Evolutionary conservation across 1,140 invertebrate genomes (phyloP).

Genomic region (Drosophila malerkotliana): DNA sequence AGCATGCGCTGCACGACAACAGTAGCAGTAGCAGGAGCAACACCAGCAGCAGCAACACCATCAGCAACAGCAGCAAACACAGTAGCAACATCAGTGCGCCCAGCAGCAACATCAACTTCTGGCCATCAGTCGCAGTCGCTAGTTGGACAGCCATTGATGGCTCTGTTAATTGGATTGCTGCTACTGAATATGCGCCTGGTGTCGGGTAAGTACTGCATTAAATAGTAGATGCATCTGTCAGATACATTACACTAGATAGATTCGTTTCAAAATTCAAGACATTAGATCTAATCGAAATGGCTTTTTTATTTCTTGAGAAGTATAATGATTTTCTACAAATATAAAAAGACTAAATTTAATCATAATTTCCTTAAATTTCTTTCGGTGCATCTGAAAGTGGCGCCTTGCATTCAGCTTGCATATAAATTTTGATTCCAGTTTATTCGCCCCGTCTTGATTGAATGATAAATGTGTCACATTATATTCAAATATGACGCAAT

Average conservation of each 20-base stretch:
- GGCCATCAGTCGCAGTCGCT: slow-evolving; percentile 39
- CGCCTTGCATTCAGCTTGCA: slow-evolving; percentile 17
- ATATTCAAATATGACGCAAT: slow-evolving; percentile 69
- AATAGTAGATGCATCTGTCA: slow-evolving; percentile 2
- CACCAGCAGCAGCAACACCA: slow-evolving; percentile 9
- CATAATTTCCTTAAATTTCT: background rate
- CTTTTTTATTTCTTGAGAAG: too few relatives aligned
- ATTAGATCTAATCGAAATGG: too few relatives aligned
- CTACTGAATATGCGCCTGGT: slow-evolving; percentile 68
- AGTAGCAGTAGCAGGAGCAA: slow-evolving; percentile 3
- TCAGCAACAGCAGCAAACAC: background rate
- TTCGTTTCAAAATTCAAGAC: too few relatives aligned
- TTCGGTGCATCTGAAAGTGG: slow-evolving; percentile 1
- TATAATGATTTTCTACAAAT: too few relatives aligned
- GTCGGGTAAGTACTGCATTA: slow-evolving; percentile 63
- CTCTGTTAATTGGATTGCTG: slow-evolving; percentile 81
- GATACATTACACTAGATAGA: background rate
- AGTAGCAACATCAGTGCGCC: slow-evolving; percentile 17
- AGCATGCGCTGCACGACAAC: slow-evolving; percentile 42
- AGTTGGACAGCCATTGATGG: slow-evolving; percentile 65
- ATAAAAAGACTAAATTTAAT: too few relatives aligned
- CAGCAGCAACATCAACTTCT: slow-evolving; percentile 25
- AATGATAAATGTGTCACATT: slow-evolving; percentile 71
- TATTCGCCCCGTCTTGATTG: slow-evolving; percentile 28
- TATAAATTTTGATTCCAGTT: slow-evolving; percentile 3